Conservation (phyloP, 1,140 invertebrate genomes). For the Temnothorax nylanderi region DNA sequence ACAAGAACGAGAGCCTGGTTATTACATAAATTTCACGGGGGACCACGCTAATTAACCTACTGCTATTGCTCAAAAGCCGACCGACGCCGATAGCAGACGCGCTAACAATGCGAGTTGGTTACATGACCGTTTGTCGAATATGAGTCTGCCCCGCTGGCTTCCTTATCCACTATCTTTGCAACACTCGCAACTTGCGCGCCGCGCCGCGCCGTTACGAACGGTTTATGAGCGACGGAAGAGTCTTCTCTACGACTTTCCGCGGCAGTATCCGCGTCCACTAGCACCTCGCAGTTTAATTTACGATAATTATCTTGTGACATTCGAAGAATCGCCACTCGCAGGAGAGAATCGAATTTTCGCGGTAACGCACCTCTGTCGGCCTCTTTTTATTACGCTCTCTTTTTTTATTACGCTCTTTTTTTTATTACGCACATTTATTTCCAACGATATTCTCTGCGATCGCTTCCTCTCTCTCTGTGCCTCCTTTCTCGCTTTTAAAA, state of each 20-base stretch:
- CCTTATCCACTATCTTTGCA: neutral
- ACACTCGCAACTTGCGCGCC: neutral
- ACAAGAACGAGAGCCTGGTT: conserved; percentile 27
- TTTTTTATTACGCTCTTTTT: neutral
- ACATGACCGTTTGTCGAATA: neutral
- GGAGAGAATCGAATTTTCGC: conserved; percentile 3
- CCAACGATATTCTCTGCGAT: neutral
- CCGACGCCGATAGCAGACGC: neutral
- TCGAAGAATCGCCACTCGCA: neutral
- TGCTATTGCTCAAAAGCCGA: neutral
- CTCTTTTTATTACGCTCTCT: neutral
- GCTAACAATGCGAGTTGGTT: conserved; percentile 2
- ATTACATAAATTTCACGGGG: conserved; percentile 25
- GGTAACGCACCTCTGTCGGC: no score
- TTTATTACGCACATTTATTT: neutral
- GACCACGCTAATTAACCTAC: conserved; percentile 36
- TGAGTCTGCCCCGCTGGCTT: neutral
- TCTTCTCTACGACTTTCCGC: neutral
- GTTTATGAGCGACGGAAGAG: conserved; percentile 17
- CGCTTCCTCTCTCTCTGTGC: no score
- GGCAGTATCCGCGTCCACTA: neutral
- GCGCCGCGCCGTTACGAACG: conserved; percentile 27
- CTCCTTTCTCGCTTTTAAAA: neutral
- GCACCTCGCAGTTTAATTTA: conserved; percentile 17
- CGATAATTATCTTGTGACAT: conserved; percentile 13